phyloP scores from a whole-genome alignment of 1,140 invertebrate species.

The Aculops lycopersici region DNA sequence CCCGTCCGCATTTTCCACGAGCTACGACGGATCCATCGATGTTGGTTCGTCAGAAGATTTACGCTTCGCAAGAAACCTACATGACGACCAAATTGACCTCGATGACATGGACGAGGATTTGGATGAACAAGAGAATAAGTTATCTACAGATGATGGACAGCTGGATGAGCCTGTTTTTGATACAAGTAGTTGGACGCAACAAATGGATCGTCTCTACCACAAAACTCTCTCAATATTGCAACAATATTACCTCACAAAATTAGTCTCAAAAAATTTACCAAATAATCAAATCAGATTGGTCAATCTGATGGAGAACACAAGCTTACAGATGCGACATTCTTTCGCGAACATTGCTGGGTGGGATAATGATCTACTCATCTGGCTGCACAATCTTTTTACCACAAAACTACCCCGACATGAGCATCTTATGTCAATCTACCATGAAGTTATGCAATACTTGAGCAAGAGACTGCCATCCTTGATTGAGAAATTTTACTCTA shows the following conservation, averaged over 20 bases:
- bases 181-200: slow-evolving; percentile 28
- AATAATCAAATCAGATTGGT: slow-evolving; percentile 28
- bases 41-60: no score
- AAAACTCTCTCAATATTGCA: slow-evolving; percentile 32
- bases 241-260: slow-evolving; percentile 28
- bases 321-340: slow-evolving; percentile 22
- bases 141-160: slow-evolving; percentile 1
- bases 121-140: background rate
- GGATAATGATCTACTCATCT: slow-evolving; percentile 25
- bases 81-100: background rate
- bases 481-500: slow-evolving; percentile 25
- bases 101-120: slow-evolving; percentile 1
- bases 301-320: slow-evolving; percentile 32
- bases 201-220: slow-evolving; percentile 30
- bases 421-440: slow-evolving; percentile 33
- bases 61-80: no score
- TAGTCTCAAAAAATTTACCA: slow-evolving; percentile 21
- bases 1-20: no score
- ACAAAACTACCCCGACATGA: slow-evolving; percentile 28
- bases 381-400: slow-evolving; percentile 38
- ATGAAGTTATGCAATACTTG: slow-evolving; percentile 42
- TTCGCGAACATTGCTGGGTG: slow-evolving; percentile 13
- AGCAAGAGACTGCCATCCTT: slow-evolving; percentile 36
- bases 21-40: no score
- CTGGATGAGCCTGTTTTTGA: background rate